These are phyloP conservation scores for Cynocephalus volans DNA, from an alignment of 2,113 vertebrate species.

Conservation along the genomic window DNA sequence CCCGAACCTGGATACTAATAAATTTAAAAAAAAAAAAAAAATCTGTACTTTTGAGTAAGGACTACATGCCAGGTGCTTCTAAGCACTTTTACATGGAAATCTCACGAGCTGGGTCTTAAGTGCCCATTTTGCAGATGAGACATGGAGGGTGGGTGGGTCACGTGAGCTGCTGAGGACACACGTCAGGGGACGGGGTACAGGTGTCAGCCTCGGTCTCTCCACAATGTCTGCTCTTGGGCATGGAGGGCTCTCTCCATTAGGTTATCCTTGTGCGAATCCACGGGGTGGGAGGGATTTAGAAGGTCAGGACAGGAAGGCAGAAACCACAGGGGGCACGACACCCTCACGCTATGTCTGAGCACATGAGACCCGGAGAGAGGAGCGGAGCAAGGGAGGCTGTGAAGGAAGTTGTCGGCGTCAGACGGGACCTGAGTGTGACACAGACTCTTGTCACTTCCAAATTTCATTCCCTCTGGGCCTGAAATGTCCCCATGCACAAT, in stretches of 20 bases:
- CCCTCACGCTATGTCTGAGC: not conserved
- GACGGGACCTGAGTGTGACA: not conserved
- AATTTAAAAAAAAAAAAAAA: accelerated
- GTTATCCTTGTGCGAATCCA: too few species aligned
- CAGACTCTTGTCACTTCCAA: not conserved
- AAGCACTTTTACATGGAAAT: accelerated
- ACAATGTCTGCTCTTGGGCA: not conserved
- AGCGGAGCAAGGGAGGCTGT: too few species aligned
- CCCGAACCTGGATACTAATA: accelerated
- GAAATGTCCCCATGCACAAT: not conserved
- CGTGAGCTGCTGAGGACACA: accelerated
- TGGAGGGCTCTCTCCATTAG: not conserved
- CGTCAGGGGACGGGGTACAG: accelerated
- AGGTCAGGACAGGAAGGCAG: not conserved
- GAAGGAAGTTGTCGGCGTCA: not conserved
- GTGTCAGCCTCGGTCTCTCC: not conserved
- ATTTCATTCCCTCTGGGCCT: not conserved
- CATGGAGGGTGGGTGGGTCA: accelerated
- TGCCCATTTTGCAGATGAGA: not conserved
- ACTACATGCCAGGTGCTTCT: accelerated
- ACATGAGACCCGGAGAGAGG: not conserved
- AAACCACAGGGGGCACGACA: accelerated
- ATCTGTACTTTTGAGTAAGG: accelerated
- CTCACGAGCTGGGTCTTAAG: not conserved
- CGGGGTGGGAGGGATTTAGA: too few species aligned